phyloP scores from a whole-genome alignment of 2,888 invertebrate genomes.

The Protonemura montana region DNA sequence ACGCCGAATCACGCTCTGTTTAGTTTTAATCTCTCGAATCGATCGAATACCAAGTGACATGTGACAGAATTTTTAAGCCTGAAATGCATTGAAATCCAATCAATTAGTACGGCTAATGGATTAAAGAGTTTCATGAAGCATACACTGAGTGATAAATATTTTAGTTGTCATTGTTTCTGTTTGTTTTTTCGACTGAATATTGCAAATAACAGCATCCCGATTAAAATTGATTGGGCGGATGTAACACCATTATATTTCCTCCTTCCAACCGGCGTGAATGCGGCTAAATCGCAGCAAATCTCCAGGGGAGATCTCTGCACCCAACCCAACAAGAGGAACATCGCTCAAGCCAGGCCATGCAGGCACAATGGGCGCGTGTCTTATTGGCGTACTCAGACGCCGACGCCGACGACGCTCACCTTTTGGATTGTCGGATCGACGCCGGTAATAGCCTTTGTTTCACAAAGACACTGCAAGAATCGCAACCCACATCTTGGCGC shows the following conservation, averaged over 20 bases:
- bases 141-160: background rate
- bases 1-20: background rate
- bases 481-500: background rate
- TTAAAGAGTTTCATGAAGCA: background rate
- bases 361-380: slow-evolving; percentile 43
- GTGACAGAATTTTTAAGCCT: background rate
- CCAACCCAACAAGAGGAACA: too few species aligned
- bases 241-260: background rate
- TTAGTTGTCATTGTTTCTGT: background rate
- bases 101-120: background rate
- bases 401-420: background rate
- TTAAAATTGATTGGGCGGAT: background rate
- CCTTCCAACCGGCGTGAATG: too few species aligned
- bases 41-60: background rate
- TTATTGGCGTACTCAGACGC: slow-evolving; percentile 46
- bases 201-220: background rate
- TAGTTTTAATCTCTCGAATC: background rate
- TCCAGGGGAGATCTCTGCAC: too few species aligned
- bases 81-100: background rate
- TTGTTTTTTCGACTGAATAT: background rate
- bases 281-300: too few species aligned
- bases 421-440: background rate
- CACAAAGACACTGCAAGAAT: background rate
- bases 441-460: slow-evolving; percentile 22
- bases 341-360: too few species aligned